A percentile compares a stretch with the other conserved stretches of the same genome.
Conservation (phyloP, 2,113 vertebrate genomes). For the Fulmarus glacialis region DNA sequence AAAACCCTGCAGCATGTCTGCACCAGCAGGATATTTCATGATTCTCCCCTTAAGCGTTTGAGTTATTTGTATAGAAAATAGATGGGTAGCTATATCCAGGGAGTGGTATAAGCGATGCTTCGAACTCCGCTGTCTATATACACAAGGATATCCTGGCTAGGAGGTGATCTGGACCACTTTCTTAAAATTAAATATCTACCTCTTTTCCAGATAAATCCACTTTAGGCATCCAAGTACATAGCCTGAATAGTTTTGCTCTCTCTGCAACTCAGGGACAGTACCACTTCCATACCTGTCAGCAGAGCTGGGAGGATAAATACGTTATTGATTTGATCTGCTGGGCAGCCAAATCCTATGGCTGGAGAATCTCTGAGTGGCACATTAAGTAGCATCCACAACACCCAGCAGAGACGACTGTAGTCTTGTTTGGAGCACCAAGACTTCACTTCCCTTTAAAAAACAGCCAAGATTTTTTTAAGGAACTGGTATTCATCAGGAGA, state of each 20-base stretch:
- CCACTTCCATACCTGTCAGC: not conserved
- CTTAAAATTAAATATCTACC: not conserved
- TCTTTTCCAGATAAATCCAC: not conserved
- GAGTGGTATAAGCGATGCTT: not conserved
- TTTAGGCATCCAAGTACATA: not conserved
- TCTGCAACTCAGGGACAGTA: not conserved
- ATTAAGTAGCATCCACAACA: not conserved
- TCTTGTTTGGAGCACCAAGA: not conserved
- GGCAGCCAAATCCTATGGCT: not conserved
- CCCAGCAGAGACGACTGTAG: accelerated
- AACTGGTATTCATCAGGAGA: not conserved
- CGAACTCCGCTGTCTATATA: not conserved
- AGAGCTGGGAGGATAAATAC: constrained; percentile 2
- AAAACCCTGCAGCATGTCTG: accelerated
- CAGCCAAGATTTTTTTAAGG: not conserved
- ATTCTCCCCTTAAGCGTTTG: not conserved
- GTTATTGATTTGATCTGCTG: not conserved
- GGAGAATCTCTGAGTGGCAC: not conserved
- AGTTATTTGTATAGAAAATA: not conserved
- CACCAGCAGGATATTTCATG: not conserved
- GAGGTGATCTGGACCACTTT: not conserved
- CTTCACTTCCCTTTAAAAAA: not conserved
- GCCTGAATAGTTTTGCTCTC: not conserved
- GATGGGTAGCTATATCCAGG: not conserved
- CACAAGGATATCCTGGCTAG: not conserved